These are phyloP conservation scores for Vidua macroura DNA, from an alignment of 2,113 vertebrate species.

Conservation along the genomic window DNA sequence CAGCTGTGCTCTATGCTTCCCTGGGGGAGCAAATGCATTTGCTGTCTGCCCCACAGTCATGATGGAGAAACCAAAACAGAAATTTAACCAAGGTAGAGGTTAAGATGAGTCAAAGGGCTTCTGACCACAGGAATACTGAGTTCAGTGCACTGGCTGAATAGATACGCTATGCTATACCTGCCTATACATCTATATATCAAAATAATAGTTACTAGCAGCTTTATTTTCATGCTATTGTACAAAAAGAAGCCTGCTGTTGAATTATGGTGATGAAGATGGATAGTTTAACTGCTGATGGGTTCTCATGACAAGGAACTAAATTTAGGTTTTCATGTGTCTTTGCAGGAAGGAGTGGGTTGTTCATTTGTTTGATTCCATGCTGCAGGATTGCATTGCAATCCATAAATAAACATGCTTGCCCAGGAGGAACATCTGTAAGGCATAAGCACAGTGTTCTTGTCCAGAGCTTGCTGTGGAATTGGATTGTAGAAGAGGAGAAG, in stretches of 20 bases:
- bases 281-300: background rate
- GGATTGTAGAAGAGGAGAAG: background rate
- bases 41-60: background rate
- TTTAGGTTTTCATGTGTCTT: background rate
- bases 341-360: background rate
- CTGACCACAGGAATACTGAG: background rate
- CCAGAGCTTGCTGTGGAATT: background rate
- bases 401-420: background rate
- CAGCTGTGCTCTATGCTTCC: background rate
- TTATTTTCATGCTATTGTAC: background rate
- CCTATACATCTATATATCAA: background rate
- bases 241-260: background rate
- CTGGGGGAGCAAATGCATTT: background rate
- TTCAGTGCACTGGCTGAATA: background rate
- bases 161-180: fast-evolving
- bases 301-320: background rate
- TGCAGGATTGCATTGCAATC: background rate
- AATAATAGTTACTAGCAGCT: background rate
- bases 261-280: background rate
- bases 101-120: background rate
- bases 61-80: background rate
- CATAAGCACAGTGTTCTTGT: background rate
- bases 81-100: background rate
- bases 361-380: background rate
- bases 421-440: background rate